These are phyloP conservation scores for Morpho helenor DNA, from an alignment of 2,888 invertebrate genomes.

Conservation along the genomic window DNA sequence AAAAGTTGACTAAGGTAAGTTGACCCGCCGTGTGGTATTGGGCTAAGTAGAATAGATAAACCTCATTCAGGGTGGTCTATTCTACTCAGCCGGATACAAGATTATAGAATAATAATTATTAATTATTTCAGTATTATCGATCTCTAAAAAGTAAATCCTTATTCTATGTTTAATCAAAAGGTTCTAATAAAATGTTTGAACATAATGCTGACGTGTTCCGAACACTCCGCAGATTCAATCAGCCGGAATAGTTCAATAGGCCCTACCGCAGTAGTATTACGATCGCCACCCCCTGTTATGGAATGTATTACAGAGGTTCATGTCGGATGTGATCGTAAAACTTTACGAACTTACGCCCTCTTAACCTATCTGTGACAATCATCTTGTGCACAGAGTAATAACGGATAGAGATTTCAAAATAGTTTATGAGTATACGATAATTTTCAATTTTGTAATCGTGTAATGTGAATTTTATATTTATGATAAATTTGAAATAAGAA, in stretches of 20 bases:
- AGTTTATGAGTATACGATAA: neutral
- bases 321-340: slow-evolving; percentile 73
- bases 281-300: slow-evolving; percentile 31
- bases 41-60: no score
- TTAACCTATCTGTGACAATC: slow-evolving; percentile 69
- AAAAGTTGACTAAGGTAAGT: no score
- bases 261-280: slow-evolving; percentile 32
- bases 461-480: no score
- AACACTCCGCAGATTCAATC: slow-evolving; percentile 30
- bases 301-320: slow-evolving; percentile 41
- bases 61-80: no score
- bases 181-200: neutral
- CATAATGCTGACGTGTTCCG: slow-evolving; percentile 11
- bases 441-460: no score
- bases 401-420: slow-evolving; percentile 27
- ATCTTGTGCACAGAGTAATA: slow-evolving; percentile 48
- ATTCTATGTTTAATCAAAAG: no score
- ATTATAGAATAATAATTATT: no score
- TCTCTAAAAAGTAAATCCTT: no score
- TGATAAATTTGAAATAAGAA: no score
- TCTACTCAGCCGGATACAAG: no score
- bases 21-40: no score
- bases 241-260: slow-evolving; percentile 32
- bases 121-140: no score
- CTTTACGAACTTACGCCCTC: slow-evolving; percentile 74